These are phyloP conservation scores for Bolinopsis microptera DNA, from an alignment of 37 sponge, comb jelly and placozoan species.

Conservation along the genomic window DNA sequence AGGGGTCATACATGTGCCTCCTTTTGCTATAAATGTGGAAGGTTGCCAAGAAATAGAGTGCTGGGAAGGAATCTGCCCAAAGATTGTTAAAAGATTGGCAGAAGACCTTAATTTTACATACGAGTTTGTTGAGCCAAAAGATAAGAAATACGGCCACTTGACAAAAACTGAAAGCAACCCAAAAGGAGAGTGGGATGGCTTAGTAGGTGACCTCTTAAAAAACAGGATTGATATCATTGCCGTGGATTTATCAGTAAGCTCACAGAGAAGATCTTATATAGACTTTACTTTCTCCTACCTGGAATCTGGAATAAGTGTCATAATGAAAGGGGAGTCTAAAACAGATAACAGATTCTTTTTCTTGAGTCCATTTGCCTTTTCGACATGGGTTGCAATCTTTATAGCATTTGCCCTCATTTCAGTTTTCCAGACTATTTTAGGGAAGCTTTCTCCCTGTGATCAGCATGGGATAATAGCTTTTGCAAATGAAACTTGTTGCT, in stretches of 20 bases:
- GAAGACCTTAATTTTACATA: slow-evolving; percentile 11
- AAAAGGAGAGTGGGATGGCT: background rate
- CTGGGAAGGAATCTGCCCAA: slow-evolving; percentile 21
- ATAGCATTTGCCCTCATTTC: background rate
- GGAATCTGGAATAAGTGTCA: slow-evolving; percentile 28
- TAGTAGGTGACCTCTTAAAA: slow-evolving; percentile 16
- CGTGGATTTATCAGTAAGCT: slow-evolving; percentile 51
- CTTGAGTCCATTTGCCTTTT: slow-evolving; percentile 39
- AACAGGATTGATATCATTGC: slow-evolving; percentile 51
- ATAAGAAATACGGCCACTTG: background rate
- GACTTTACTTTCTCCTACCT: slow-evolving; percentile 7
- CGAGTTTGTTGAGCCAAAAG: slow-evolving; percentile 1
- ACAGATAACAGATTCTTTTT: slow-evolving; percentile 50
- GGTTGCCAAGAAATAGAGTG: background rate
- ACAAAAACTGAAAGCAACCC: background rate
- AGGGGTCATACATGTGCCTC: slow-evolving; percentile 13
- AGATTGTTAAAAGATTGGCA: background rate
- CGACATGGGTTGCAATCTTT: slow-evolving; percentile 42
- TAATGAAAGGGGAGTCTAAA: slow-evolving; percentile 57
- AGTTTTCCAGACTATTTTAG: background rate
- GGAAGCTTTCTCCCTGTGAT: slow-evolving; percentile 52
- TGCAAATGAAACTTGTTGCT: background rate
- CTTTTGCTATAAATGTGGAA: background rate
- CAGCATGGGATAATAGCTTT: background rate
- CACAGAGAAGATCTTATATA: slow-evolving; percentile 15